Evolutionary conservation across 37 sponge, comb jelly and placozoan genomes (phyloP), one percentile per base, ranked within the genome.

Genomic region (Beroe forskalii): DNA sequence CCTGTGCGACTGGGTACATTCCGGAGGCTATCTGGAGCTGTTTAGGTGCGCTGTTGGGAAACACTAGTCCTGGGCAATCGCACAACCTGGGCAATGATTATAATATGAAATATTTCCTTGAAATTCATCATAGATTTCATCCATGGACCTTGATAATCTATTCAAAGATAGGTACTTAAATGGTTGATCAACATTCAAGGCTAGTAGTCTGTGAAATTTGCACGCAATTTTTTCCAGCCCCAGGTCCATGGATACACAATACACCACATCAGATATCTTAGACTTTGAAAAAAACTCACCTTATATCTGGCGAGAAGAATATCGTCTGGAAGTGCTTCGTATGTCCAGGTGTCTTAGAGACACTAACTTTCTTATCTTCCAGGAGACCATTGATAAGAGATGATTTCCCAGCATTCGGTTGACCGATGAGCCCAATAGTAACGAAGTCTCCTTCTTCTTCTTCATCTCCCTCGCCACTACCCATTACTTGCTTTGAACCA

Each of bases 261-360:
- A n/a, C n/a, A n/a, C n/a, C n/a, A n/a, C n/a, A n/a, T n/a, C n/a
- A n/a, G n/a, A n/a, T n/a, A n/a, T n/a, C n/a, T n/a, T n/a, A n/a
- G n/a, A n/a, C n/a, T n/a, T n/a, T n/a, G n/a, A n/a, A n/a, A n/a
- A n/a, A n/a, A 23, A 64, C 25, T 64, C 30, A 69, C 72, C 72
- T 69, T 12, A 97, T 55, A 4, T 92, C 75, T 31, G 89, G 93
- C 12, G 96, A 92, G 90, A 96, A 94, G 92, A 91, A 96, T 89
- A 97, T 94, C 23, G 98, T 97, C 89, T 98, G 99, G 67, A 98
- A 98, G 91, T 98, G 99, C 40, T 98, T 98, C 31, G 99, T 98
- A 93, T 98, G 99, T 42, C 99, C 99, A 40, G 99, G 99, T 0
- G 99, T 96, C 32, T 94, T 90, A 0, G 99, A 98, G 20, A 92